These are phyloP conservation scores for Steinernema feltiae DNA, from an alignment of 1,140 invertebrate species.

Conservation along the genomic window DNA sequence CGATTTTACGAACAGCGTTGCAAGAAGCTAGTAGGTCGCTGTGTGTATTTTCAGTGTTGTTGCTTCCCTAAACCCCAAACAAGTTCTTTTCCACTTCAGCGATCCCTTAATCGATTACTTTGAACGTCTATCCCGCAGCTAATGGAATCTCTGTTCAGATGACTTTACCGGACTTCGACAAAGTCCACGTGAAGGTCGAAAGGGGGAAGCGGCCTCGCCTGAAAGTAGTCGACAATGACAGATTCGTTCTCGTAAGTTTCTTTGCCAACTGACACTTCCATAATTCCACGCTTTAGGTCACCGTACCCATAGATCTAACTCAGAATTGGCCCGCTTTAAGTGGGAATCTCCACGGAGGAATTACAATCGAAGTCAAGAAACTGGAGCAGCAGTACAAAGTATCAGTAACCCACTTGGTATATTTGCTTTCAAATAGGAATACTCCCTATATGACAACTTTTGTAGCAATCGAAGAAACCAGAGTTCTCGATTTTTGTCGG, in stretches of 20 bases:
- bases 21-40: too few species aligned
- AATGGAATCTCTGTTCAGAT: not conserved
- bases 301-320: not conserved
- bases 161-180: not conserved
- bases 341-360: not conserved
- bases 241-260: not conserved
- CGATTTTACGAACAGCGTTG: too few species aligned
- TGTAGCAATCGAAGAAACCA: not conserved
- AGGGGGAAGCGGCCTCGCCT: not conserved
- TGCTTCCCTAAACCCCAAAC: not conserved
- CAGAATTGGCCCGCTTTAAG: not conserved
- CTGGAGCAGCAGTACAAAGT: conserved; percentile 9
- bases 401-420: not conserved
- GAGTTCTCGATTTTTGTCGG: not conserved
- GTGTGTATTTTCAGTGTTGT: not conserved
- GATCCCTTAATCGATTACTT: not conserved
- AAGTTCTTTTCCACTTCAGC: not conserved
- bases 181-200: conserved; percentile 9
- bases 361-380: not conserved
- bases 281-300: not conserved
- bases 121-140: not conserved
- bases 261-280: not conserved
- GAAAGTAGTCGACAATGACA: not conserved
- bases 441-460: not conserved
- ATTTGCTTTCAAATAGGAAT: not conserved